Percentiles rank a stretch among this genome's conserved stretches.
Conservation (phyloP, 1,140 invertebrate species). For the Eumaeus atala region DNA sequence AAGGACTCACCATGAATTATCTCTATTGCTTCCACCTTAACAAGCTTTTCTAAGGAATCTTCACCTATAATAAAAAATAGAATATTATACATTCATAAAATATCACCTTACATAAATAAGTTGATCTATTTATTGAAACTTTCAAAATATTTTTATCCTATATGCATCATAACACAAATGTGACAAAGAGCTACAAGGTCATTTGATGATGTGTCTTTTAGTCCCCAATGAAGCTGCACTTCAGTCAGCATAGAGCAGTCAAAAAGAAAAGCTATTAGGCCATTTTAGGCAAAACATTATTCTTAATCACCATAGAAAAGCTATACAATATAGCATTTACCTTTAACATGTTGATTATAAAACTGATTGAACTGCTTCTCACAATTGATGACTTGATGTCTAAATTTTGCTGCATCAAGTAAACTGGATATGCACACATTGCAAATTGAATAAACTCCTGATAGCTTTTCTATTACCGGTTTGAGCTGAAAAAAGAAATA, state of each 20-base stretch:
- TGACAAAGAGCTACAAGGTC: no score
- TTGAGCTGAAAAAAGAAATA: conserved; percentile 21
- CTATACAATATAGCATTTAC: not conserved
- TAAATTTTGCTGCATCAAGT: conserved; percentile 33
- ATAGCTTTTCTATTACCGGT: conserved; percentile 13
- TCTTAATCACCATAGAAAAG: no score
- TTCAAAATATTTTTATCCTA: no score
- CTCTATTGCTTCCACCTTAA: not conserved
- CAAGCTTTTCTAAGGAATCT: not conserved
- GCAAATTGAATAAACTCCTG: conserved; percentile 36
- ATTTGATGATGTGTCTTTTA: no score
- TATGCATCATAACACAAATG: no score
- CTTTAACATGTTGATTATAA: conserved; percentile 15
- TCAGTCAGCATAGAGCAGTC: no score
- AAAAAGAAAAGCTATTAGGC: no score
- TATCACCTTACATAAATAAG: no score
- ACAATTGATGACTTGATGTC: conserved; percentile 32
- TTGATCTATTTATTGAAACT: no score
- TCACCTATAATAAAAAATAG: not conserved
- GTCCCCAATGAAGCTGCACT: no score
- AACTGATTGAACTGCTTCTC: conserved; percentile 29
- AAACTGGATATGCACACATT: conserved; percentile 35
- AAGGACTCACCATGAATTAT: not conserved
- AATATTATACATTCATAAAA: no score
- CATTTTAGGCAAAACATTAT: no score